These are phyloP conservation scores for Agyllia agylla DNA, from an alignment of 2,888 invertebrate species.

Conservation along the genomic window DNA sequence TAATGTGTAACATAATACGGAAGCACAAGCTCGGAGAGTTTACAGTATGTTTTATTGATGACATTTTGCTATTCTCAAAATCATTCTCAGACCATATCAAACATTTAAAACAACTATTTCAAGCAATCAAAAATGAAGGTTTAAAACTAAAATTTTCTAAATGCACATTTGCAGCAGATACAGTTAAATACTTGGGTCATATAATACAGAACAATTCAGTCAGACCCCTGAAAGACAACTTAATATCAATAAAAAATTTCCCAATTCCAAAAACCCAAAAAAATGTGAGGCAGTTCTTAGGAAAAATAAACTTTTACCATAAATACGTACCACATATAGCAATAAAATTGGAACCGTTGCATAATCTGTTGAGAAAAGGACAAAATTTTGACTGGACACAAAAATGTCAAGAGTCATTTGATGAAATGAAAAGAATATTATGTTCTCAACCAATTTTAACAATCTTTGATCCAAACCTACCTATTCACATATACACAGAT, in stretches of 20 bases:
- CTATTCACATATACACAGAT: constrained; percentile 55
- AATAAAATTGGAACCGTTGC: constrained; percentile 43
- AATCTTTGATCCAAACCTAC: constrained; percentile 41
- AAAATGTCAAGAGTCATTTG: constrained; percentile 42
- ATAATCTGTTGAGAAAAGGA: constrained; percentile 35
- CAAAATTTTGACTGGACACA: constrained; percentile 28
- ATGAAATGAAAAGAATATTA: constrained; percentile 41
- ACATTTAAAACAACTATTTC: not conserved
- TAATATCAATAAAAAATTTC: constrained; percentile 65
- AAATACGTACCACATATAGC: constrained; percentile 24
- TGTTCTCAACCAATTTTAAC: constrained; percentile 53
- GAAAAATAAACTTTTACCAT: constrained; percentile 74
- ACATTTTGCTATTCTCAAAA: constrained; percentile 59
- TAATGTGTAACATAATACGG: constrained; percentile 77
- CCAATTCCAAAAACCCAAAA: constrained; percentile 55
- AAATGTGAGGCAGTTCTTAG: constrained; percentile 64
- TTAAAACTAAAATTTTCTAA: constrained; percentile 48
- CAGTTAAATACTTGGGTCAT: constrained; percentile 59
- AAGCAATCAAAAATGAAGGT: not conserved
- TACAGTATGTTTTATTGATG: constrained; percentile 44
- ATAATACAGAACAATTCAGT: constrained; percentile 66
- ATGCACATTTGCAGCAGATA: constrained; percentile 56
- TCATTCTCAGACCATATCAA: not conserved
- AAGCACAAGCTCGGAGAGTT: constrained; percentile 58
- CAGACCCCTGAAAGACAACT: constrained; percentile 64